A percentile compares a stretch with the other conserved stretches of the same genome.
Evolutionary conservation across 2,113 vertebrate genomes (phyloP).

Genomic region (Xyliphius kryptos): DNA sequence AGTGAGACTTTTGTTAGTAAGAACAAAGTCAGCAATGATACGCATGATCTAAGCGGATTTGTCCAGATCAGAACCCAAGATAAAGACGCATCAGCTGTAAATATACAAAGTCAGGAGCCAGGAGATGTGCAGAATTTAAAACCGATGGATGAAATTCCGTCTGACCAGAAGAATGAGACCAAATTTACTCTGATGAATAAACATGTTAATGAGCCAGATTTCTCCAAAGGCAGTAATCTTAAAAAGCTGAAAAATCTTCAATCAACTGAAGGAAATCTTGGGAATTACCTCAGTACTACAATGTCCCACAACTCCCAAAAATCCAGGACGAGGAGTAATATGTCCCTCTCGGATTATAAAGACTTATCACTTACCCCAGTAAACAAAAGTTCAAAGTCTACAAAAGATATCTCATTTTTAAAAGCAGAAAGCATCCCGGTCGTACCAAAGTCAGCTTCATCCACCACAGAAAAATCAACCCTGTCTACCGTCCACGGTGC

Average conservation of each 20-base stretch:
- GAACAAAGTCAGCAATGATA: not conserved
- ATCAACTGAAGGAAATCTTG: too few species aligned
- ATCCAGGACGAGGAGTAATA: not conserved
- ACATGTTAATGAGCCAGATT: slow-evolving; percentile 52
- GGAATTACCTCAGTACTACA: too few species aligned
- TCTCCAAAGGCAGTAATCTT: too few species aligned
- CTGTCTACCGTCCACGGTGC: slow-evolving; percentile 8
- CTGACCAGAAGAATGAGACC: slow-evolving; percentile 11
- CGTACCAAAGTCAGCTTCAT: not conserved
- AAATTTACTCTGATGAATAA: not conserved
- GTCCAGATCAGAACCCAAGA: slow-evolving; percentile 26
- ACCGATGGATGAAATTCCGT: slow-evolving; percentile 25
- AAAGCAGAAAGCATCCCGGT: not conserved
- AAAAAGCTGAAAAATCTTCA: not conserved
- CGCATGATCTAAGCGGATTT: slow-evolving; percentile 1
- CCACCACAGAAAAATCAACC: not conserved
- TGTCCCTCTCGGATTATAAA: not conserved
- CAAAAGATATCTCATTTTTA: not conserved
- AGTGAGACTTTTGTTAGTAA: slow-evolving; percentile 7
- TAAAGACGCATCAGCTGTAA: slow-evolving; percentile 2
- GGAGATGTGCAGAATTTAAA: not conserved
- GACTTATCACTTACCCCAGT: not conserved
- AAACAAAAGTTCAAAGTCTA: slow-evolving; percentile 1
- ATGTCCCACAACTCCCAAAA: too few species aligned
- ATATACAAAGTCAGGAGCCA: slow-evolving; percentile 8